Conservation (phyloP, 2,888 invertebrate species). For the Netelia virgata region DNA sequence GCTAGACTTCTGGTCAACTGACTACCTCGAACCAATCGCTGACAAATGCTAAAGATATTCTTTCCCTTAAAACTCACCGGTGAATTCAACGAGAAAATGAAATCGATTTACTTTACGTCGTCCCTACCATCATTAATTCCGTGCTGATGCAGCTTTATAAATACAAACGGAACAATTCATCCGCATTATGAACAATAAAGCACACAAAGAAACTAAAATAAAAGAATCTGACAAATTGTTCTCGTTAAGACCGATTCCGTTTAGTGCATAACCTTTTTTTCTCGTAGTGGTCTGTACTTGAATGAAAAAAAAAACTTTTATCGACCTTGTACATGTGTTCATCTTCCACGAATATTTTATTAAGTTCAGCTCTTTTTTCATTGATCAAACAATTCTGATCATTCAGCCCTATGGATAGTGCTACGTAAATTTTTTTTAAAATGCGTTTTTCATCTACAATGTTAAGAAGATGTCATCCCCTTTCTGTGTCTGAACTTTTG, state of each 20-base stretch:
- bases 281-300: background rate
- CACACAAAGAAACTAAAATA: background rate
- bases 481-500: too few species aligned
- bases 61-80: background rate
- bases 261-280: background rate
- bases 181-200: background rate
- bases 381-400: too few species aligned
- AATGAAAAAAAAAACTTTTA: background rate
- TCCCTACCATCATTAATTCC: background rate
- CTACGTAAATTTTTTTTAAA: too few species aligned
- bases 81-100: constrained; percentile 16
- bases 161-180: constrained; percentile 14
- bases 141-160: background rate
- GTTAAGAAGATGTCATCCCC: too few species aligned
- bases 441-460: too few species aligned
- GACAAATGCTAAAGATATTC: constrained; percentile 16
- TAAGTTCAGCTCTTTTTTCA: too few species aligned
- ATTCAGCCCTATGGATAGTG: too few species aligned
- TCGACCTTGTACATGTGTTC: background rate
- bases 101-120: background rate
- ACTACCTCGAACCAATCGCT: constrained; percentile 58
- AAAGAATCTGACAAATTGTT: constrained; percentile 20
- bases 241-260: background rate
- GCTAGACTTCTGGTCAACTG: constrained; percentile 48
- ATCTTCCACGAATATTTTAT: too few species aligned